These are phyloP conservation scores for Gymnogyps californianus DNA, from an alignment of 2,113 vertebrate genomes.

Conservation along the genomic window DNA sequence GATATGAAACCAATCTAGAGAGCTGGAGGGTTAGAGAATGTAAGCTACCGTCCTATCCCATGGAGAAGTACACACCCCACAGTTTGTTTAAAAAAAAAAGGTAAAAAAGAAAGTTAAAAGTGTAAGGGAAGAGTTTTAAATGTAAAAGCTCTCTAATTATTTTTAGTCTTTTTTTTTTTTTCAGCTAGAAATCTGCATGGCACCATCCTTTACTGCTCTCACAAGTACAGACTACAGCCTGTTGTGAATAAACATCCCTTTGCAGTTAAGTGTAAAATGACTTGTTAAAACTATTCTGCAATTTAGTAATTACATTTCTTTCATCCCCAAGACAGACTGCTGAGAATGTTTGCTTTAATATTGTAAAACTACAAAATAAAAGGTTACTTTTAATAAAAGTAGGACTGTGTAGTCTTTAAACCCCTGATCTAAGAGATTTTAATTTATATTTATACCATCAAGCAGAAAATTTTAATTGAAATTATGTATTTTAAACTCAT, in stretches of 20 bases:
- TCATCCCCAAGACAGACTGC: background rate
- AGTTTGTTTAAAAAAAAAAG: background rate
- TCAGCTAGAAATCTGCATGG: background rate
- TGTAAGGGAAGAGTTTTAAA: background rate
- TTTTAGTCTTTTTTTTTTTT: background rate
- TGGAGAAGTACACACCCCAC: background rate
- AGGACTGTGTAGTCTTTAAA: background rate
- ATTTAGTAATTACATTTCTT: slow-evolving; percentile 16
- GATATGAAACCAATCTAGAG: background rate
- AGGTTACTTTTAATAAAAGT: background rate
- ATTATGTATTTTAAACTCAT: background rate
- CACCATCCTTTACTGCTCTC: background rate
- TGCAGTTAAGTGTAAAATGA: background rate
- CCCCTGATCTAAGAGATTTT: background rate
- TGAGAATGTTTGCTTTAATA: background rate
- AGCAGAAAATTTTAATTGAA: background rate
- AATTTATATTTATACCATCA: background rate
- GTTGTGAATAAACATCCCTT: background rate
- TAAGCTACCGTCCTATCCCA: background rate
- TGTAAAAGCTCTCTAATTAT: background rate
- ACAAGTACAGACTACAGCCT: background rate
- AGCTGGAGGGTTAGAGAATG: background rate
- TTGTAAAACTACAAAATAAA: background rate
- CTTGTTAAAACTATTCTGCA: background rate
- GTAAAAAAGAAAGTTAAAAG: background rate